These are phyloP conservation scores for Athrips mouffetella DNA, from an alignment of 2,888 invertebrate genomes.

Conservation along the genomic window DNA sequence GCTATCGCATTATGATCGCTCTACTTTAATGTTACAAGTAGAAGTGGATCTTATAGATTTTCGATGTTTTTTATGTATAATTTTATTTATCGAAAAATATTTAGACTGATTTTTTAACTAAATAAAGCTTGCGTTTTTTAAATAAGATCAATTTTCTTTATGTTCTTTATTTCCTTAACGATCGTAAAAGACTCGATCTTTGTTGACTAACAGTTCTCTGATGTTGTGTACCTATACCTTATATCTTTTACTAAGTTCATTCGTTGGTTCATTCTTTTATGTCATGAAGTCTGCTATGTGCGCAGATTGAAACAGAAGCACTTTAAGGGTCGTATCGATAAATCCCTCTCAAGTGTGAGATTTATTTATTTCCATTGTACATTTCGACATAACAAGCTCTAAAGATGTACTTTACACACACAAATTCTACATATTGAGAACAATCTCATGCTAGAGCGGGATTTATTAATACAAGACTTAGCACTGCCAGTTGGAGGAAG, in stretches of 20 bases:
- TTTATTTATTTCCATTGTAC: no score
- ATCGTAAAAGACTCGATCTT: slow-evolving; percentile 63
- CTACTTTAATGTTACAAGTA: slow-evolving; percentile 65
- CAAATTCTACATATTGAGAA: not conserved
- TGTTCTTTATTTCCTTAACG: slow-evolving; percentile 40
- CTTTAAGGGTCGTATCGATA: no score
- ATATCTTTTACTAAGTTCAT: slow-evolving; percentile 12
- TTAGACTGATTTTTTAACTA: slow-evolving; percentile 65
- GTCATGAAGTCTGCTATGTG: slow-evolving; percentile 2
- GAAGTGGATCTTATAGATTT: slow-evolving; percentile 57
- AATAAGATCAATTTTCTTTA: slow-evolving; percentile 54
- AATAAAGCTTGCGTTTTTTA: slow-evolving; percentile 76
- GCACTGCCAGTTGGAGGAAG: no score
- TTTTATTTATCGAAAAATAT: slow-evolving; percentile 56
- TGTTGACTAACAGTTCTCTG: slow-evolving; percentile 57
- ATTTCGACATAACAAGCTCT: no score
- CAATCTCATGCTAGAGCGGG: no score
- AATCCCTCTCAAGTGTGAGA: no score
- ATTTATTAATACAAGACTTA: no score
- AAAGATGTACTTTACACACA: no score
- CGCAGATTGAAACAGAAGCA: not conserved
- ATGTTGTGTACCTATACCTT: slow-evolving; percentile 17
- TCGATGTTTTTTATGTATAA: slow-evolving; percentile 54
- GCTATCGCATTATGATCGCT: slow-evolving; percentile 68
- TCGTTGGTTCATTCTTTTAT: not conserved